Conservation (phyloP, 2,113 vertebrate genomes). For the Malurus cyaneus region DNA sequence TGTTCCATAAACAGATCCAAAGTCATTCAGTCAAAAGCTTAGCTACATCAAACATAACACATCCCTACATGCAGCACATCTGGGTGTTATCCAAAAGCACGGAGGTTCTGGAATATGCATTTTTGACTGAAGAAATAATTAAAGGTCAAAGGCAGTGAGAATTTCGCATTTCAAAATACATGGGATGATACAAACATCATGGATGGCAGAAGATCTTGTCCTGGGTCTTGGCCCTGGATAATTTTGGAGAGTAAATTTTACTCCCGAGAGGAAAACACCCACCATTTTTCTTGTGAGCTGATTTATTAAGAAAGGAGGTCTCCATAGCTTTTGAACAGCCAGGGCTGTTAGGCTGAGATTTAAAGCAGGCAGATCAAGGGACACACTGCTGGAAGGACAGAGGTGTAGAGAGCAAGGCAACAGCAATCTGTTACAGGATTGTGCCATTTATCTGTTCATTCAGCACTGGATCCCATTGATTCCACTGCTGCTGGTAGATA, state of each 20-base stretch:
- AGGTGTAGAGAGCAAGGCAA: slow-evolving; percentile 31
- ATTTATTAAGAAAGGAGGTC: slow-evolving; percentile 33
- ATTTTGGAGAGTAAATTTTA: slow-evolving; percentile 1
- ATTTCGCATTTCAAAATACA: background rate
- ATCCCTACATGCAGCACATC: background rate
- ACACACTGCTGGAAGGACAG: slow-evolving; percentile 9
- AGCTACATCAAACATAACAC: background rate
- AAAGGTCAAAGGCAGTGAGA: background rate
- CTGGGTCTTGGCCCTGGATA: background rate
- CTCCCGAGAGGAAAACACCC: background rate
- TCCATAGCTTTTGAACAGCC: background rate
- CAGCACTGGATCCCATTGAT: background rate
- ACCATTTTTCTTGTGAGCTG: background rate
- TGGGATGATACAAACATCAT: background rate
- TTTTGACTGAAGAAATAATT: background rate
- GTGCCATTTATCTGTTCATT: background rate
- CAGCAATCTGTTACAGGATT: background rate
- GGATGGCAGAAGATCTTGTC: background rate
- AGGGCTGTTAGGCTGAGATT: slow-evolving; percentile 2
- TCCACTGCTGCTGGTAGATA: background rate
- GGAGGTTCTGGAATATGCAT: background rate
- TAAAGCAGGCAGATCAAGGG: background rate
- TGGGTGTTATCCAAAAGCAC: background rate
- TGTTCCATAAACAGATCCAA: background rate
- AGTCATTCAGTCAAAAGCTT: background rate